A percentile compares a stretch with the other conserved stretches of the same genome.
Conservation (phyloP, 2,888 invertebrate species). For the Hypomecis atomaria region DNA sequence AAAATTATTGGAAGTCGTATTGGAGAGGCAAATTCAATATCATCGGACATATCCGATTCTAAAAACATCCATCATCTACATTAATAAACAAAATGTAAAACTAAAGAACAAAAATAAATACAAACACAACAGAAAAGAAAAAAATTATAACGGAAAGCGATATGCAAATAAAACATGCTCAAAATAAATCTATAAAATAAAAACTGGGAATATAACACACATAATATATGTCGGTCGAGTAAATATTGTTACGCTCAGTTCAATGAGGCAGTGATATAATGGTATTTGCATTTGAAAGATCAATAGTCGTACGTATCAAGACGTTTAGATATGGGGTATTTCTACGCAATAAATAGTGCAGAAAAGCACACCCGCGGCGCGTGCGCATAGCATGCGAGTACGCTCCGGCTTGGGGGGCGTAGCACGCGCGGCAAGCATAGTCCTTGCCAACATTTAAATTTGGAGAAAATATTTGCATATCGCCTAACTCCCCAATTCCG, state of each 20-base stretch:
- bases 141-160: conserved; percentile 71
- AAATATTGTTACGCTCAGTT: conserved; percentile 61
- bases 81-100: conserved; percentile 73
- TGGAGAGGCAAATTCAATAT: conserved; percentile 78
- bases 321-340: conserved; percentile 58
- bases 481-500: conserved; percentile 79
- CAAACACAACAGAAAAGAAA: conserved; percentile 79
- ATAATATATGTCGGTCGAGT: conserved; percentile 50
- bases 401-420: conserved; percentile 44
- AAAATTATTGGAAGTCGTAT: conserved; percentile 80
- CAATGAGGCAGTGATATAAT: conserved; percentile 58
- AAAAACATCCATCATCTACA: conserved; percentile 64
- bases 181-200: conserved; percentile 45
- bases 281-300: conserved; percentile 78
- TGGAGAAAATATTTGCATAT: conserved; percentile 83
- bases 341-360: conserved; percentile 68
- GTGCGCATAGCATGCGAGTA: conserved; percentile 63
- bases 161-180: conserved; percentile 76
- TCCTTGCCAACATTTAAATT: conserved; percentile 66
- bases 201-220: conserved; percentile 43
- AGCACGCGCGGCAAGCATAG: conserved; percentile 58
- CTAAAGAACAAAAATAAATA: conserved; percentile 82
- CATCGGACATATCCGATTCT: conserved; percentile 58
- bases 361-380: conserved; percentile 73
- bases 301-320: conserved; percentile 64